These are phyloP conservation scores for Drosophila simulans DNA, from an alignment of 1,140 invertebrate genomes.

Conservation along the genomic window DNA sequence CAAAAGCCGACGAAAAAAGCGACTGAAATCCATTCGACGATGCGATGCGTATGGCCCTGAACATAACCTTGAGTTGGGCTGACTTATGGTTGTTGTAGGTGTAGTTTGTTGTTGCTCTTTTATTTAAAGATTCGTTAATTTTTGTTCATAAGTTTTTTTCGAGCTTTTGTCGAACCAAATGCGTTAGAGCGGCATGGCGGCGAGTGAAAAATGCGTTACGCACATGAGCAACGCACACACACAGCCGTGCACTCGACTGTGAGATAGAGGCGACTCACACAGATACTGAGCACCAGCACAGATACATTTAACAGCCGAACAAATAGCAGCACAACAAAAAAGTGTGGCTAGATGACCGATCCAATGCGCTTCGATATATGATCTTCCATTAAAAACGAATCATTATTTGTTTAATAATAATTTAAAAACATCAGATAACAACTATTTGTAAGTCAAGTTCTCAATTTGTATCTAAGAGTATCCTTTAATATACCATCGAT, in stretches of 20 bases:
- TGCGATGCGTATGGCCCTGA: slow-evolving; percentile 82
- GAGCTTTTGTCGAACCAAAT: slow-evolving; percentile 61
- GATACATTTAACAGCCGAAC: slow-evolving; percentile 36
- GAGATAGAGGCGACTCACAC: slow-evolving; percentile 27
- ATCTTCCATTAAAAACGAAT: no score
- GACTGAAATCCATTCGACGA: slow-evolving; percentile 70
- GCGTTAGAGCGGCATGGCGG: slow-evolving; percentile 60
- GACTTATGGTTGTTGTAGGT: slow-evolving; percentile 23
- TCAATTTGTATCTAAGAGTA: no score
- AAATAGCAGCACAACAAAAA: slow-evolving; percentile 8
- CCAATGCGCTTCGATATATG: slow-evolving; percentile 41
- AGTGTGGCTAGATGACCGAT: slow-evolving; percentile 11
- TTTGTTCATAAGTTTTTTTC: slow-evolving; percentile 60
- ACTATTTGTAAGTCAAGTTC: no score
- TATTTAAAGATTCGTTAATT: slow-evolving; percentile 81
- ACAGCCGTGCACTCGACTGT: slow-evolving; percentile 16
- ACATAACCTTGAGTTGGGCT: slow-evolving; percentile 80
- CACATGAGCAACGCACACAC: slow-evolving; percentile 51
- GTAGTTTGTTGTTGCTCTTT: slow-evolving; percentile 52
- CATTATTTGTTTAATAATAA: no score
- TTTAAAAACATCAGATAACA: no score
- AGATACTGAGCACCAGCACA: background rate
- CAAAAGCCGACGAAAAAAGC: slow-evolving; percentile 48
- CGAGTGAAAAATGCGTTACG: slow-evolving; percentile 72
- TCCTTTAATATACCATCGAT: no score